Conservation (phyloP, 2,113 vertebrate species). For the Tricholaema leucomelas region DNA sequence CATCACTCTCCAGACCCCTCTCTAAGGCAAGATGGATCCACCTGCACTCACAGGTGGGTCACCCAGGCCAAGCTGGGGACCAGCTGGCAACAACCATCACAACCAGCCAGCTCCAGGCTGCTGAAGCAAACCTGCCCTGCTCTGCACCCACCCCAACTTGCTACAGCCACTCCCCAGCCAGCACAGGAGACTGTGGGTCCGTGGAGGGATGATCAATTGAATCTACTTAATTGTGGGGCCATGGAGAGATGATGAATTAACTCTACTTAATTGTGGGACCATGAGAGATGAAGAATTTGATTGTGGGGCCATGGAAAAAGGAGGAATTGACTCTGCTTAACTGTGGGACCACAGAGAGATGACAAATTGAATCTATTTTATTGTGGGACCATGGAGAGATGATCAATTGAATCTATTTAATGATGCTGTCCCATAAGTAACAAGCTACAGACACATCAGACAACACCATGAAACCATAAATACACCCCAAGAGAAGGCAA, state of each 20-base stretch:
- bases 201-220: no score
- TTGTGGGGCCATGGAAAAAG: background rate
- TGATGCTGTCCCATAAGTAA: background rate
- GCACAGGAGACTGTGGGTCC: background rate
- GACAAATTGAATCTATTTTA: no score
- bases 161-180: background rate
- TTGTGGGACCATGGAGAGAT: background rate
- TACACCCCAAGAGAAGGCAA: background rate
- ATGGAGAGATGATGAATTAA: no score
- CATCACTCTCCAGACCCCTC: background rate
- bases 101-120: background rate
- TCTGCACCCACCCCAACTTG: fast-evolving
- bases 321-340: background rate
- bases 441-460: background rate
- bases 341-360: no score
- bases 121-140: background rate
- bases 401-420: background rate
- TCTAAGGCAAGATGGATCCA: background rate
- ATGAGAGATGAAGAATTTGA: no score
- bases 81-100: fast-evolving
- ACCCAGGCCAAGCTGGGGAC: fast-evolving
- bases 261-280: no score
- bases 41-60: background rate
- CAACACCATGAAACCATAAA: background rate
- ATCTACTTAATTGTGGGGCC: no score